A percentile compares a stretch with the other conserved stretches of the same genome.
Conservation (phyloP, 2,113 vertebrate species). For the Calyptomena viridis region DNA sequence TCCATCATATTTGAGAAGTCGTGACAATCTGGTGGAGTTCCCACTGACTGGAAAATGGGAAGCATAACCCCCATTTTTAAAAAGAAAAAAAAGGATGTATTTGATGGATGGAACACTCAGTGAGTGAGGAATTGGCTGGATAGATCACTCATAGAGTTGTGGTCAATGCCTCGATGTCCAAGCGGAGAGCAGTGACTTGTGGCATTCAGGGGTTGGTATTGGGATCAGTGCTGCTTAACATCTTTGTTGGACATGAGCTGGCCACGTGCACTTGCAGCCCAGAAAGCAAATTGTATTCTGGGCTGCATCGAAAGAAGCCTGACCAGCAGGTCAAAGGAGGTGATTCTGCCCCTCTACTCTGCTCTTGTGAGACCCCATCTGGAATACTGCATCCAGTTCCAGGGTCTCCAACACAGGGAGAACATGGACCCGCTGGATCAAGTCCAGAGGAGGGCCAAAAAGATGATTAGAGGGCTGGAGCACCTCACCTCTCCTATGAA, state of each 20-base stretch:
- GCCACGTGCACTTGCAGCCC: neutral
- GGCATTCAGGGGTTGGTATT: neutral
- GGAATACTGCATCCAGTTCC: neutral
- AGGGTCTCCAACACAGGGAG: neutral
- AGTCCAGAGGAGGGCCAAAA: neutral
- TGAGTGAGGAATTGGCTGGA: neutral
- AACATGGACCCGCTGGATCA: rapidly evolving
- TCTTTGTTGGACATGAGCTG: neutral
- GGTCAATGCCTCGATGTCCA: rapidly evolving
- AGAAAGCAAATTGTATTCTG: neutral
- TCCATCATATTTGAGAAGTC: neutral
- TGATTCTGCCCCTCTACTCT: neutral
- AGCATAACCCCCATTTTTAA: neutral
- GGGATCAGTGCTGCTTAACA: rapidly evolving
- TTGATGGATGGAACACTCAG: neutral
- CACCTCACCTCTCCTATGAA: neutral
- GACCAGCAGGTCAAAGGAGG: neutral
- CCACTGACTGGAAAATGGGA: neutral
- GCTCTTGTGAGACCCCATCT: neutral
- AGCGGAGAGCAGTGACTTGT: neutral
- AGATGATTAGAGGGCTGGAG: neutral
- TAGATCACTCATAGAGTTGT: neutral
- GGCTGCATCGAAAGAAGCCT: neutral
- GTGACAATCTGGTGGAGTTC: neutral
- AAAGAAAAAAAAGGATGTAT: too few species aligned